Evolutionary conservation across 2,888 invertebrate species (phyloP), one percentile per base, ranked within the genome.

Genomic region (Brachyptera putata): DNA sequence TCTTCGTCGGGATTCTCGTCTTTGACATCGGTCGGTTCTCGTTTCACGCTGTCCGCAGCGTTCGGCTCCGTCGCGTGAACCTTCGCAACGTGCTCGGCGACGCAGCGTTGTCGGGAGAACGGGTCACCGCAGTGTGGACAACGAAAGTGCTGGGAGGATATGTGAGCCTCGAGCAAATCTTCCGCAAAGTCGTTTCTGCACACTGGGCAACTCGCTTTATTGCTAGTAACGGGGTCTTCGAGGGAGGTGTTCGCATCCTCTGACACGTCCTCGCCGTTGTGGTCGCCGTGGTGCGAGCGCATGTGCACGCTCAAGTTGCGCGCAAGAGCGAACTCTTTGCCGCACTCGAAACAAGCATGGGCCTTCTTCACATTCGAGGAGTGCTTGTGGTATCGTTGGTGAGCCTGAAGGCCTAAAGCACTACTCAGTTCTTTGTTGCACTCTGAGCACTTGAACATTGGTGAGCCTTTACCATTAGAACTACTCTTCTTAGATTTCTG

Each of bases 371-470:
- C 34, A 5, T 34, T 30, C 22, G 34, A 21, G 13, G 66, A 26
- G 22, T 62, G 62, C 48, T 66, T 69, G 64, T 75, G 75, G 9
- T 70, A 69, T 34, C 70, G 68, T 66, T 73, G 68, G 64, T 75
- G 75, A 9, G 70, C 71, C 63, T 75, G 74, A 11, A 75, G 68
- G 61, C 72, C 72, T 62, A 69, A 69, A 39, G 71, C 66, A 26
- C 72, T 70, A 2, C 73, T 69, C 61, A 73, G 74, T 57, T 72
- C 73, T 63, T 72, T 68, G 30, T 70, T 70, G 66, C 75, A 75
- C 58, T 73, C 71, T 16, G 68, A 63, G 60, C 75, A 75, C 18
- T 67, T 65, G 56, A 69, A 71, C 63, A 60, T 5, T n/a, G 49
- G 30, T 18, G 24, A 53, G 5, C 48, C 59, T 26, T 60, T 60